phyloP scores from a whole-genome alignment of 2,113 vertebrate species.

The Sphaerodactylus townsendi region DNA sequence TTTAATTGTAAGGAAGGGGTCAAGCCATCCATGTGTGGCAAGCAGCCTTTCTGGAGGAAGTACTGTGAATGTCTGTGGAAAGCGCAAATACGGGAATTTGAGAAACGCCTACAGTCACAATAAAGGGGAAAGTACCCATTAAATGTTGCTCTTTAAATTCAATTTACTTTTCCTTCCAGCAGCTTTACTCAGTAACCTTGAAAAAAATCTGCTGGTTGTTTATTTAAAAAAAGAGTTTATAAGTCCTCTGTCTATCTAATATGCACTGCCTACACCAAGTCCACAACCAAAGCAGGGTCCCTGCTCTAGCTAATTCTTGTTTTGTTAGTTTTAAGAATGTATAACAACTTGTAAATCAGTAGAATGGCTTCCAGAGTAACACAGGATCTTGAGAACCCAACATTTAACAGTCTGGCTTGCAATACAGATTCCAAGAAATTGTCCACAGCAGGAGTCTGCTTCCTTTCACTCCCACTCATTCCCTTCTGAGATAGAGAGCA shows the following conservation, averaged over 20 bases:
- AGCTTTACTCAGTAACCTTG: not conserved
- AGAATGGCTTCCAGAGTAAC: not conserved
- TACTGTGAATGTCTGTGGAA: conserved; percentile 6
- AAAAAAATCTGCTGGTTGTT: conserved; percentile 31
- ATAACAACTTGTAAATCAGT: not conserved
- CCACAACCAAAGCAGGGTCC: not conserved
- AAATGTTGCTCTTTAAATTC: conserved; percentile 35
- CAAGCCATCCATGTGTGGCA: not conserved
- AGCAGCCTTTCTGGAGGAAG: conserved; percentile 1
- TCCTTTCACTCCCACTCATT: not conserved
- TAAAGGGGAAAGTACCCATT: conserved; percentile 41
- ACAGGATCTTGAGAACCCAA: not conserved
- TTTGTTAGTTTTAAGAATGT: not conserved
- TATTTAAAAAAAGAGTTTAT: not conserved
- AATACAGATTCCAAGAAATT: not conserved
- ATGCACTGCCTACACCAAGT: not conserved
- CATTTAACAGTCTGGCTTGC: not conserved
- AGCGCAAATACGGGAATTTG: not conserved
- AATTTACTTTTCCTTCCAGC: conserved; percentile 36
- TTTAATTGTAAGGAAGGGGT: conserved; percentile 1
- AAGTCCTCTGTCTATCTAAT: not conserved
- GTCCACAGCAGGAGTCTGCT: not conserved
- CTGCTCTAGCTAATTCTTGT: not conserved
- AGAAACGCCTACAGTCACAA: not conserved
- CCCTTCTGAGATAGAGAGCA: not conserved